Percentiles rank a stretch among this genome's conserved stretches.
phyloP scores from a whole-genome alignment of 2,113 vertebrate species.

The Gymnorhina tibicen region DNA sequence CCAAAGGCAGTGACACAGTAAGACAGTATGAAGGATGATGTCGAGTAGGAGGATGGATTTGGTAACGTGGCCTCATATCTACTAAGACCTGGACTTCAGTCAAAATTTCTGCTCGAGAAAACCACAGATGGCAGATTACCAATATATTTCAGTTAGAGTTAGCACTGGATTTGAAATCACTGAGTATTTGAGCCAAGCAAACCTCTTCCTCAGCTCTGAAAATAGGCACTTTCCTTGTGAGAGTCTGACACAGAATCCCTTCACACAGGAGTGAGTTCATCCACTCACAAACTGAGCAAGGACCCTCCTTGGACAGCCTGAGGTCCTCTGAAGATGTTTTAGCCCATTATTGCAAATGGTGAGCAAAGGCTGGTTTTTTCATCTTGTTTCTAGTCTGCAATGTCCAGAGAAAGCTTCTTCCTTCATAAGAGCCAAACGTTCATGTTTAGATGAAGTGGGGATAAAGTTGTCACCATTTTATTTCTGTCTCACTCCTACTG shows the following conservation, averaged over 20 bases:
- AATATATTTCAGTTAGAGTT: slow-evolving; percentile 43
- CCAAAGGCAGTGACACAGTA: slow-evolving; percentile 41
- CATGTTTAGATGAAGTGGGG: neutral
- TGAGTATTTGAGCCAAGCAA: slow-evolving; percentile 33
- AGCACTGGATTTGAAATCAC: slow-evolving; percentile 37
- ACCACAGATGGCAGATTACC: slow-evolving; percentile 58
- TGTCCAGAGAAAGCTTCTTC: neutral
- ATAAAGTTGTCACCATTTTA: neutral
- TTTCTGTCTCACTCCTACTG: neutral
- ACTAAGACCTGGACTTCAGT: slow-evolving; percentile 58
- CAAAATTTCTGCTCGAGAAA: slow-evolving; percentile 54
- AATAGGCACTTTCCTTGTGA: slow-evolving; percentile 12
- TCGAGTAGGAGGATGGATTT: slow-evolving; percentile 46
- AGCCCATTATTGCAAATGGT: neutral
- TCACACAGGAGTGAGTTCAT: neutral
- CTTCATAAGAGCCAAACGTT: neutral
- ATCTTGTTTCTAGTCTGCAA: neutral
- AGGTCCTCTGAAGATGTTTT: neutral
- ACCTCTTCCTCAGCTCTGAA: slow-evolving; percentile 24
- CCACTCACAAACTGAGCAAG: neutral
- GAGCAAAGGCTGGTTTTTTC: neutral
- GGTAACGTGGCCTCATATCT: slow-evolving; percentile 38
- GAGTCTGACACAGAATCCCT: neutral
- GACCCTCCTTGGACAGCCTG: neutral
- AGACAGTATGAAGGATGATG: slow-evolving; percentile 47